Base-by-base conservation (phyloP, 2,797 vertebrate species). In the Psittacula derbiana region DNA sequence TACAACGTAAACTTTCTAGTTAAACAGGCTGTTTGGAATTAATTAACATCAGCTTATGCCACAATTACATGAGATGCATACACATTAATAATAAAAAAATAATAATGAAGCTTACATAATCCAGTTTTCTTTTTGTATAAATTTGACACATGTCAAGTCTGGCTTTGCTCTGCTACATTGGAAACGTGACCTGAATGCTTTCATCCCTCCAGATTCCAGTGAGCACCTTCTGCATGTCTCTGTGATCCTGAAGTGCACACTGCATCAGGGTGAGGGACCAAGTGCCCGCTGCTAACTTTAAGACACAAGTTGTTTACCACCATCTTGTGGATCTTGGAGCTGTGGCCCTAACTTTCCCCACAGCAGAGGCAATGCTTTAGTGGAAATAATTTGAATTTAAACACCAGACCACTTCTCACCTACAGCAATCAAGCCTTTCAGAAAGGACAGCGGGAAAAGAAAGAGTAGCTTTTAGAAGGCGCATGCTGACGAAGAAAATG, bases 11-110 rank as follows among this genome's bases (percentile, higher is more conserved):
- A 93, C 57, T 86, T 89, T 50, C 57, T 50, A 87, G 65, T 62
- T 91, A 92, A 90, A 93, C 95, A 67, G 67, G 27, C 33, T 79
- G 74, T 76, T 90, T 94, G 44, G 65, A 83, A 91, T 79, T 65
- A 75, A 94, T 91, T 90, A 87, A 65, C 61, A 80, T 50, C 52
- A 87, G 30, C 46, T 93, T 31, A 74, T 66, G 46, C 44, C 36
- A 79, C 88, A 84, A 82, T 84, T 92, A 85, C 55, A 74, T 47
- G 66, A 55, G 72, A 84, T 58, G 62, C 15, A 41, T 62, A 61
- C 10, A 12, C 4, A 0, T 40, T 76, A 57, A 58, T n/a, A 46
- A 41, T 15, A 69, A 58, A 24, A 79, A 91, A 79, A 76, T 7
- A 86, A 66, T 73, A 85, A 91, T 43, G 55, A 92, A 52, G 36